Percentiles rank a stretch among this genome's conserved stretches.
Conservation (phyloP, 2,888 invertebrate species). For the Chalcosyrphus nemorum region DNA sequence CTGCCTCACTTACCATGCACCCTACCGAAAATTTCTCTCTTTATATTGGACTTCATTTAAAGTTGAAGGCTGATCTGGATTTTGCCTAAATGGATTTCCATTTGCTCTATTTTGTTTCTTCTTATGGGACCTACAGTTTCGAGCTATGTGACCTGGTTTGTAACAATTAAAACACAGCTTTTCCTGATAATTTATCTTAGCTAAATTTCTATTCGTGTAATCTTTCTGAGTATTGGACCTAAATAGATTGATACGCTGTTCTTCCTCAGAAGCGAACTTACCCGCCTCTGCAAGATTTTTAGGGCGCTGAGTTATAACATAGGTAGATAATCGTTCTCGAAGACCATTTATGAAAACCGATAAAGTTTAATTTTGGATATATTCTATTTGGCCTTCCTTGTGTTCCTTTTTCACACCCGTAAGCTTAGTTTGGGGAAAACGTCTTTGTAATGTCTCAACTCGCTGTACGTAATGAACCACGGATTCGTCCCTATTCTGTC, state of each 20-base stretch:
- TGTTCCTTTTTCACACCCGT: background rate
- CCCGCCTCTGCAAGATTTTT: slow-evolving; percentile 19
- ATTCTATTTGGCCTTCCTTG: background rate
- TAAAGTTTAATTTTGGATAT: slow-evolving; percentile 8
- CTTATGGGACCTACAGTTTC: background rate
- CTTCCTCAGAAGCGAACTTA: slow-evolving; percentile 17
- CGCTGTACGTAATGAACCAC: background rate
- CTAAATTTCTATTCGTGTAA: background rate
- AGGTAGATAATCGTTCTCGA: background rate
- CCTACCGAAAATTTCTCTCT: slow-evolving; percentile 4
- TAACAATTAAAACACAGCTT: background rate
- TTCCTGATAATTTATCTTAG: background rate
- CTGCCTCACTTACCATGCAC: slow-evolving; percentile 15
- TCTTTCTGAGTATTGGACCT: slow-evolving; percentile 5
- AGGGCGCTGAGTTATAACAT: background rate
- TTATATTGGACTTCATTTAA: background rate
- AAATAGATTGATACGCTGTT: slow-evolving; percentile 2
- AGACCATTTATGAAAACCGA: slow-evolving; percentile 11
- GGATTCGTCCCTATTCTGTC: slow-evolving; percentile 2
- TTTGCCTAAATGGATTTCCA: background rate
- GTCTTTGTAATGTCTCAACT: slow-evolving; percentile 10
- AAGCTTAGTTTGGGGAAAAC: background rate
- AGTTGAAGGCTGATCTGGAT: background rate
- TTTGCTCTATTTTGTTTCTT: background rate
- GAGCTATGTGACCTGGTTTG: slow-evolving; percentile 19